Base-by-base conservation (phyloP, 2,797 vertebrate genomes). In the Fistularia tabacaria region DNA sequence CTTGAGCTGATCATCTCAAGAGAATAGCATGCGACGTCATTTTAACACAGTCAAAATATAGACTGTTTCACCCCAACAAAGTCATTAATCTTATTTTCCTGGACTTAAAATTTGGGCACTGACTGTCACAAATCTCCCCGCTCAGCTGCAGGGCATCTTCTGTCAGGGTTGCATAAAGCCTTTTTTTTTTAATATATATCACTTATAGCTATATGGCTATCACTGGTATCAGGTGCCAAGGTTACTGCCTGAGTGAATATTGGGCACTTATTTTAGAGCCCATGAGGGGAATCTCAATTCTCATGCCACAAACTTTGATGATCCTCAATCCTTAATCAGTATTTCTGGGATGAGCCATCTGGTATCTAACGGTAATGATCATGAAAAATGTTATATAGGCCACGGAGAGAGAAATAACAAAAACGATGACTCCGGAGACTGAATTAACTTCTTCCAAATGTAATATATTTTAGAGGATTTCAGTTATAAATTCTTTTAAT, bases 71-170 rank as follows among this genome's bases (percentile, higher is more conserved):
- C 25, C 25, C 25, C 25, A 25, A 25, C 25, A 25, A 25, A 25
- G 25, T 3, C 25, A 25, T 25, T 25, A 25, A 39, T 49, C 55
- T 39, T 46, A 46, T 25, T 14, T 51, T n/a, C 43, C 46, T 1
- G 41, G 15, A 38, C 56, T 10, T 8, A 63, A 57, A 65, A 42
- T 8, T n/a, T 56, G 15, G 60, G 51, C 62, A 25, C 45, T 52
- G 52, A 37, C 1, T 10, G 62, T 50, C 50, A 72, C 54, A 52
- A 66, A 69, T 40, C 66, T 61, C 49, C 57, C 40, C 25, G 41
- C 59, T 49, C 73, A 62, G 66, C 71, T 78, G 46, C 0, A 49
- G 56, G 71, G 71, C 62, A 70, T 70, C 65, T 66, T 47, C 46
- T 42, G 69, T 64, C 56, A 9, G 3, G 15, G 44, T 50, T 7